Percentiles rank a stretch among this genome's conserved stretches.
phyloP scores from a whole-genome alignment of 2,797 vertebrate species.

The Peromyscus eremicus region DNA sequence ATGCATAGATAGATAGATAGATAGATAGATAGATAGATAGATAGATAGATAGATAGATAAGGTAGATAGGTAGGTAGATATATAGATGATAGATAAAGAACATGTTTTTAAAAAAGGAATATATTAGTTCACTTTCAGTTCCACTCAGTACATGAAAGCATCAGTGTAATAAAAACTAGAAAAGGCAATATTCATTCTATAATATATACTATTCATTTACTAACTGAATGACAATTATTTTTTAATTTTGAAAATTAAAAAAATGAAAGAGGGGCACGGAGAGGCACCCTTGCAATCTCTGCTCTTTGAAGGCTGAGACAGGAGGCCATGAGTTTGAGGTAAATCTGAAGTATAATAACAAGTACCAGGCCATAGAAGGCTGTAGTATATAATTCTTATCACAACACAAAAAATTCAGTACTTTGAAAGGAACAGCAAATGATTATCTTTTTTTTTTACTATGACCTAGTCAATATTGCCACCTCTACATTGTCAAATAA shows the following conservation, averaged over 20 bases:
- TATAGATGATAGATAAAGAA: background rate
- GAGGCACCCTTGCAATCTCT: background rate
- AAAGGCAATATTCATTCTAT: background rate
- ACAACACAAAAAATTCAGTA: background rate
- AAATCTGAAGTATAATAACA: background rate
- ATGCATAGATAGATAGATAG: background rate
- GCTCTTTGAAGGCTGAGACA: background rate
- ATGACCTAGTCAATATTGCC: constrained; percentile 45
- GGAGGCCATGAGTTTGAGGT: background rate
- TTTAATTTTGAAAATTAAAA: constrained; percentile 54
- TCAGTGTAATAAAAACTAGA: background rate
- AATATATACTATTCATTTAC: background rate
- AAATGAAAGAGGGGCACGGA: background rate
- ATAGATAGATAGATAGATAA: too few species aligned
- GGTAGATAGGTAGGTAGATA: too few species aligned
- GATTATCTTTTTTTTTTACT: background rate
- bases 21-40: too few species aligned
- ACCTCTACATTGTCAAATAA: constrained; percentile 48
- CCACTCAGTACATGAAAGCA: constrained; percentile 29
- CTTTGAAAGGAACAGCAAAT: background rate
- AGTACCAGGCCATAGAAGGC: background rate
- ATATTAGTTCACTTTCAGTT: constrained; percentile 22
- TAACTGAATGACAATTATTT: constrained; percentile 51
- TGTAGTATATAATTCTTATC: background rate
- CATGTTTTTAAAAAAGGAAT: background rate